A percentile compares a stretch with the other conserved stretches of the same genome.
Conservation (phyloP, 2,113 vertebrate genomes). For the Amphiprion percula region DNA sequence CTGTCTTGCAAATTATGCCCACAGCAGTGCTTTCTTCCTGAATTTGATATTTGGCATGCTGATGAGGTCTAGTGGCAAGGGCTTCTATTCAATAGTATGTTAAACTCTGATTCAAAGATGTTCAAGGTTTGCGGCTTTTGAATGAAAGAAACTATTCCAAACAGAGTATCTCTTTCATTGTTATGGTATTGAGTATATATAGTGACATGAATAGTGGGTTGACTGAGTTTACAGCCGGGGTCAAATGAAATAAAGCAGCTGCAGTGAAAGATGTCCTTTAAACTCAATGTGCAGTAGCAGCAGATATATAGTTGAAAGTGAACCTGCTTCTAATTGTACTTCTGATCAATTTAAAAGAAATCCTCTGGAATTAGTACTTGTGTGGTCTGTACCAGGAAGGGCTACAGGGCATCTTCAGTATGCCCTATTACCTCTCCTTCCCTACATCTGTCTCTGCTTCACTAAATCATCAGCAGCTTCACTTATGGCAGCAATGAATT, state of each 20-base stretch:
- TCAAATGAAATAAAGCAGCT: neutral
- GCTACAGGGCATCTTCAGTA: constrained; percentile 44
- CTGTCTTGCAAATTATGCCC: constrained; percentile 12
- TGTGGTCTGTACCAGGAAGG: constrained; percentile 40
- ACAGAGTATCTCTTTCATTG: neutral
- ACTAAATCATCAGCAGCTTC: constrained; percentile 61
- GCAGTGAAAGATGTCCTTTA: neutral
- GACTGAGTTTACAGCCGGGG: too few species aligned
- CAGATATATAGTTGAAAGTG: neutral
- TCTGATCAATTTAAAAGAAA: neutral
- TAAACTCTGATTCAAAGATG: neutral
- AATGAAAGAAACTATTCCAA: neutral
- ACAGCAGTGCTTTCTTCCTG: constrained; percentile 16
- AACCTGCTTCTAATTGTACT: neutral
- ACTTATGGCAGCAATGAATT: constrained; percentile 38
- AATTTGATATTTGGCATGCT: constrained; percentile 17
- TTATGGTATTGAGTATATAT: neutral
- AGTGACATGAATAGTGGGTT: neutral
- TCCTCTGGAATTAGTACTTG: neutral
- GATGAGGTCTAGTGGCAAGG: neutral
- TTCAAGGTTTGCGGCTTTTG: neutral
- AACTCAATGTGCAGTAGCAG: neutral
- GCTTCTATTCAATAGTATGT: neutral
- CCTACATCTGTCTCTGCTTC: constrained; percentile 67
- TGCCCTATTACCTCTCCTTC: constrained; percentile 28